These are phyloP conservation scores for Sebastes paucispinis DNA, from an alignment of 2,797 vertebrate genomes.

Conservation along the genomic window DNA sequence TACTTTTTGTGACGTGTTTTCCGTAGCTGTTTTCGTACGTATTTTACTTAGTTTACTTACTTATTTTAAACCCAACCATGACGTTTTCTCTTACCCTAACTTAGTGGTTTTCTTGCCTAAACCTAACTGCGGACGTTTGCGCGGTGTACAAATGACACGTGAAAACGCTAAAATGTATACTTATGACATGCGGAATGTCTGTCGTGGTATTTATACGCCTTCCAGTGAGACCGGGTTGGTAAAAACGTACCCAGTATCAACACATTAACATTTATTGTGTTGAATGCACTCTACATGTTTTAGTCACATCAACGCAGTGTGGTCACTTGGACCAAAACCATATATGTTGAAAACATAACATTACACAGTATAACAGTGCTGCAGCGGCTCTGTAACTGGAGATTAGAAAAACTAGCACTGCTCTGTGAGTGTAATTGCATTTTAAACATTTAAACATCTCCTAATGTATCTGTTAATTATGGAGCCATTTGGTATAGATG, in stretches of 20 bases:
- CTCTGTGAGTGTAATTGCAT: conserved; percentile 3
- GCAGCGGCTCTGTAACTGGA: background rate
- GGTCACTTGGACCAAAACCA: background rate
- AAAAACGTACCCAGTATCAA: background rate
- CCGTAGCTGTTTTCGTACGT: too few relatives aligned
- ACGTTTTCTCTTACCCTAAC: too few relatives aligned
- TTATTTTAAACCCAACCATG: too few relatives aligned
- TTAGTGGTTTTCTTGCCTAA: too few relatives aligned
- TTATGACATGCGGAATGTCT: background rate
- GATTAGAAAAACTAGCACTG: background rate
- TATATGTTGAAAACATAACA: background rate
- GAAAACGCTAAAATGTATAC: background rate
- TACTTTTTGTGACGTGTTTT: too few relatives aligned
- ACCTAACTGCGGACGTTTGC: too few relatives aligned
- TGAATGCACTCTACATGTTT: background rate
- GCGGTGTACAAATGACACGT: background rate
- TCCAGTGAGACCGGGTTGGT: background rate
- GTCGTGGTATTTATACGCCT: background rate
- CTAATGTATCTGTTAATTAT: conserved; percentile 7
- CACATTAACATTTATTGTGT: background rate
- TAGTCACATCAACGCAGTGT: background rate
- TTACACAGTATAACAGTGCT: background rate
- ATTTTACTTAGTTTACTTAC: too few relatives aligned
- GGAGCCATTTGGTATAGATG: background rate
- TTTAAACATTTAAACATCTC: conserved; percentile 19